Conservation (phyloP, 1,140 invertebrate species). For the Dendroctonus valens region DNA sequence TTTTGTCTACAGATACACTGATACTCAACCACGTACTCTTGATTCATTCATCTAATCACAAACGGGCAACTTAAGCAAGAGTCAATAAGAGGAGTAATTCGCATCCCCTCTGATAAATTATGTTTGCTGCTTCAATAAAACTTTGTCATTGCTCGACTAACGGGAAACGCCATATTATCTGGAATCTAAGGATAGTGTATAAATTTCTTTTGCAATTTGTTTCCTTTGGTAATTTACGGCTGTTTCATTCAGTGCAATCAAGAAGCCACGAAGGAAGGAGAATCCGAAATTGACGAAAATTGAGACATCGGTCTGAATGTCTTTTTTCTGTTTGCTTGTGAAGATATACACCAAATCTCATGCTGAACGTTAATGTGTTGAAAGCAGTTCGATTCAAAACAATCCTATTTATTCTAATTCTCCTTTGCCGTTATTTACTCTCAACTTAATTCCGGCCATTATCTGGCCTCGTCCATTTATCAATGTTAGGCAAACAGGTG, state of each 20-base stretch:
- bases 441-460: too few species aligned
- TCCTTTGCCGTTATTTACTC: too few species aligned
- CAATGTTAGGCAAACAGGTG: too few species aligned
- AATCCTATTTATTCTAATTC: too few species aligned
- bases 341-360: too few species aligned
- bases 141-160: conserved; percentile 6
- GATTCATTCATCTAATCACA: background rate
- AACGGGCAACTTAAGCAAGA: background rate
- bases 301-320: too few species aligned
- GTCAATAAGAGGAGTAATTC: background rate
- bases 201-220: conserved; percentile 19
- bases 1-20: background rate
- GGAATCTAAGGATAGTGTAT: conserved; percentile 10
- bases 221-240: conserved; percentile 18
- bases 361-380: too few species aligned
- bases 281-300: too few species aligned
- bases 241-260: conserved; percentile 2
- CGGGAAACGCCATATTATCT: conserved; percentile 15
- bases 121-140: conserved; percentile 14
- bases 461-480: too few species aligned
- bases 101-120: conserved; percentile 13
- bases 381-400: too few species aligned
- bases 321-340: too few species aligned
- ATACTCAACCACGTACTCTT: background rate
- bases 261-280: too few species aligned